phyloP scores from a whole-genome alignment of 1,140 invertebrate species.

The Pomacea maculata region DNA sequence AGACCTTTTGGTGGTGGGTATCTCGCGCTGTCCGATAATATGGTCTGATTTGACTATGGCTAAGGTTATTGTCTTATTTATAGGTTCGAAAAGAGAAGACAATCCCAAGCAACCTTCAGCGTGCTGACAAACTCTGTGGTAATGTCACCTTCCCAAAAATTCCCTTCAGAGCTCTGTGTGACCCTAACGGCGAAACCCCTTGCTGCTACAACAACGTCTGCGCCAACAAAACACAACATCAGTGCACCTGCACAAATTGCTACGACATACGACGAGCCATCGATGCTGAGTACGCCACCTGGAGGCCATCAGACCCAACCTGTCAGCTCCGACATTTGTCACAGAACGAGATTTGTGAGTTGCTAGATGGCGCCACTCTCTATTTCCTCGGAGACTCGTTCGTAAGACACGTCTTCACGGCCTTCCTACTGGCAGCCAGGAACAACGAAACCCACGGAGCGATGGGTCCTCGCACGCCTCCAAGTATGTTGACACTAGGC shows the following conservation, averaged over 20 bases:
- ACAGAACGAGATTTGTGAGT: background rate
- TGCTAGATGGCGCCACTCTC: conserved; percentile 21
- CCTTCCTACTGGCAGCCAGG: conserved; percentile 14
- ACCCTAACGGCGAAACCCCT: conserved; percentile 31
- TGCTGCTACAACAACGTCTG: conserved; percentile 36
- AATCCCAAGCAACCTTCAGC: conserved; percentile 4
- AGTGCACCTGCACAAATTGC: conserved; percentile 27
- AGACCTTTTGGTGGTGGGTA: no score
- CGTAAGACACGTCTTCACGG: conserved; percentile 25
- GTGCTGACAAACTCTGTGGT: conserved; percentile 17
- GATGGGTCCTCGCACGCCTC: background rate
- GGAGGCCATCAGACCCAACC: conserved; percentile 9
- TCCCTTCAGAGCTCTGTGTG: conserved; percentile 32
- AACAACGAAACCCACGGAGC: conserved; percentile 19
- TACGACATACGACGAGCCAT: conserved; percentile 30
- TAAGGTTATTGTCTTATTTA: background rate
- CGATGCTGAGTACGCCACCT: conserved; percentile 31
- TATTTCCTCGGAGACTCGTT: conserved; percentile 31
- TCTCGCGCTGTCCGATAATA: no score
- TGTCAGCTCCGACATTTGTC: conserved; percentile 20
- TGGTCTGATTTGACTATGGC: no score
- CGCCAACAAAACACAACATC: conserved; percentile 1
- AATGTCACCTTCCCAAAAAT: conserved; percentile 20
- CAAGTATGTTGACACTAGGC: conserved; percentile 1
- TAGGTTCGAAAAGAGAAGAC: background rate